Evolutionary conservation across 1,140 invertebrate genomes (phyloP).

Genomic region (Zaprionus vittiger): DNA sequence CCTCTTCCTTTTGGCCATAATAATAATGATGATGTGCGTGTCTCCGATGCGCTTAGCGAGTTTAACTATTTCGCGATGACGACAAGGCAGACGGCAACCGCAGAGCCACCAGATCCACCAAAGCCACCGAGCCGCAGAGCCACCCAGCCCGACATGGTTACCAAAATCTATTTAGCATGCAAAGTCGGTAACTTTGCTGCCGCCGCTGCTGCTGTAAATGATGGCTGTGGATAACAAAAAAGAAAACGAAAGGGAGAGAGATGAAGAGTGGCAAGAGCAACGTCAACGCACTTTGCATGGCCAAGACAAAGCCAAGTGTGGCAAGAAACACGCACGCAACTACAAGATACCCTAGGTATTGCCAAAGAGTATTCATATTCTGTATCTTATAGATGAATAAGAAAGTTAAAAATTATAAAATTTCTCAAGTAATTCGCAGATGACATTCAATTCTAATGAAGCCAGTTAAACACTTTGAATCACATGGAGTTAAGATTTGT

Average conservation of each 20-base stretch:
- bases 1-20: constrained; percentile 12
- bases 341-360: not conserved
- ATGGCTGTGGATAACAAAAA: constrained; percentile 25
- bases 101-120: constrained; percentile 22
- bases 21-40: constrained; percentile 45
- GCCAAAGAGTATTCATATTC: too few species aligned
- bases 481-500: too few species aligned
- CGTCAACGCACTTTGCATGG: constrained; percentile 29
- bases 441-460: too few species aligned
- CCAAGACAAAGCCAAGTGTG: constrained; percentile 27
- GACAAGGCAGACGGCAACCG: constrained; percentile 14
- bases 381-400: too few species aligned
- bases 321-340: not conserved
- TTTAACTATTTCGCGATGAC: constrained; percentile 54
- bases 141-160: constrained; percentile 27
- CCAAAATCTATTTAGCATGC: constrained; percentile 64
- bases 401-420: too few species aligned
- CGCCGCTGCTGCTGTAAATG: constrained; percentile 22
- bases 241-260: constrained; percentile 22
- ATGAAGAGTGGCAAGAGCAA: constrained; percentile 10
- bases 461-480: too few species aligned
- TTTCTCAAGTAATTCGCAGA: too few species aligned
- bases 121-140: constrained; percentile 18
- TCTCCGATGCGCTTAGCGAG: constrained; percentile 49
- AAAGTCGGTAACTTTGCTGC: constrained; percentile 42